Evolutionary conservation across 2,888 invertebrate species (phyloP).

Genomic region (Machimus atricapillus): DNA sequence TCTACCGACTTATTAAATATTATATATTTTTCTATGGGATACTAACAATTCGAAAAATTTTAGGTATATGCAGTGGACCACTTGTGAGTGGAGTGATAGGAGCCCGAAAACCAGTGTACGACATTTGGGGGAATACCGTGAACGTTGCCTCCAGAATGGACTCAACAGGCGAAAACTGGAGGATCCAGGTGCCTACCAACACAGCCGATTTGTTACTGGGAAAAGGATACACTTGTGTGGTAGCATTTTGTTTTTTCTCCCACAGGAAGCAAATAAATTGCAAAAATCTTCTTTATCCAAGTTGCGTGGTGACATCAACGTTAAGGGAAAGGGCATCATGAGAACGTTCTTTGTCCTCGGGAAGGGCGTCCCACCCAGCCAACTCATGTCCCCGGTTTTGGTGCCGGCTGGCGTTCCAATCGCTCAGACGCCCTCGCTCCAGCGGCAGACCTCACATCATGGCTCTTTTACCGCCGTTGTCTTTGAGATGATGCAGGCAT

Average conservation of each 20-base stretch:
- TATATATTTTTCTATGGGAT: too few relatives aligned
- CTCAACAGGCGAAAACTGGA: constrained; percentile 85
- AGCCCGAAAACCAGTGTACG: constrained; percentile 93
- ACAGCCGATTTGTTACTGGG: constrained; percentile 74
- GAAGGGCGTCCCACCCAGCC: constrained; percentile 61
- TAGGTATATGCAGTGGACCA: constrained; percentile 90
- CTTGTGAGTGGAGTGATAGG: constrained; percentile 96
- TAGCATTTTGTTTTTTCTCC: constrained; percentile 48
- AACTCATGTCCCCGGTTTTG: constrained; percentile 58
- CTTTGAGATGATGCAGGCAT: constrained; percentile 85
- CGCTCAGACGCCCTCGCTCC: constrained; percentile 67
- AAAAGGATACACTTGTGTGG: constrained; percentile 61
- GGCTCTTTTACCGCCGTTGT: constrained; percentile 86
- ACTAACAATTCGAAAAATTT: constrained; percentile 1
- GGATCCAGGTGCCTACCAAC: constrained; percentile 87
- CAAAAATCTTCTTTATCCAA: constrained; percentile 56
- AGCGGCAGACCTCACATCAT: constrained; percentile 74
- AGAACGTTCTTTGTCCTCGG: constrained; percentile 91
- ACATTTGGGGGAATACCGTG: constrained; percentile 97
- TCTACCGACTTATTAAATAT: too few relatives aligned
- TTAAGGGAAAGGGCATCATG: constrained; percentile 96
- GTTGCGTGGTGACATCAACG: constrained; percentile 87
- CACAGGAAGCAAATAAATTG: background rate
- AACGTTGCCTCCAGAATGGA: constrained; percentile 98
- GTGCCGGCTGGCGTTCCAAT: constrained; percentile 62